A percentile compares a stretch with the other conserved stretches of the same genome.
phyloP scores from a whole-genome alignment of 2,888 invertebrate genomes.

The Sericinus montela region DNA sequence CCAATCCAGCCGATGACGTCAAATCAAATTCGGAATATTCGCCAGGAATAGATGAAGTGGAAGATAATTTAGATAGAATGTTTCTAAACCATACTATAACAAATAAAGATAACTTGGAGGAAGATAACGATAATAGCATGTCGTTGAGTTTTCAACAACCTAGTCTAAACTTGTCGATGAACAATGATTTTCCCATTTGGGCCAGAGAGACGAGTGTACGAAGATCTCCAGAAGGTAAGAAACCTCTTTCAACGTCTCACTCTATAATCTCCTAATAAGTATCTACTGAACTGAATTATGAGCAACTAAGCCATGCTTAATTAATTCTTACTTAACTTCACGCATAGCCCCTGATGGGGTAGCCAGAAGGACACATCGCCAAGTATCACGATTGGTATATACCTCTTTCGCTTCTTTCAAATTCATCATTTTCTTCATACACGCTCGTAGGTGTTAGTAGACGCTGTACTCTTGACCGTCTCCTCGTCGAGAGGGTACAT shows the following conservation, averaged over 20 bases:
- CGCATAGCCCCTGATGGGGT: too few relatives aligned
- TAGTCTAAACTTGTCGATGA: slow-evolving; percentile 40
- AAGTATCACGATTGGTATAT: too few relatives aligned
- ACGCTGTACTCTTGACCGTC: too few relatives aligned
- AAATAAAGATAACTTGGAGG: slow-evolving; percentile 29
- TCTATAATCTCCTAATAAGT: too few relatives aligned
- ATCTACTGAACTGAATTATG: too few relatives aligned
- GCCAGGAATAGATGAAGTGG: slow-evolving; percentile 22
- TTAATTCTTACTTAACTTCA: too few relatives aligned
- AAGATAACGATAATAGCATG: slow-evolving; percentile 17
- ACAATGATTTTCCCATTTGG: slow-evolving; percentile 74
- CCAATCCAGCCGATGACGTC: slow-evolving; percentile 22
- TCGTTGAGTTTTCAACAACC: slow-evolving; percentile 14
- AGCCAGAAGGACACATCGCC: too few relatives aligned
- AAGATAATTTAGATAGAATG: slow-evolving; percentile 24
- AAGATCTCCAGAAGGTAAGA: slow-evolving; percentile 86
- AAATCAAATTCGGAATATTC: slow-evolving; percentile 24
- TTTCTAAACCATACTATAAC: slow-evolving; percentile 27
- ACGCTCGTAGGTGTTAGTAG: too few relatives aligned
- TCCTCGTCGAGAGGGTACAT: too few relatives aligned
- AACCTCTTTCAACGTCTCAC: neutral
- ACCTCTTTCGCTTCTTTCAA: too few relatives aligned
- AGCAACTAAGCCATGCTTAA: too few relatives aligned
- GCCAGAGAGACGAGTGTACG: slow-evolving; percentile 84
- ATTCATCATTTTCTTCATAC: too few relatives aligned